A percentile compares a stretch with the other conserved stretches of the same genome.
Conservation (phyloP, 2,113 vertebrate genomes). For the Syngnathoides biaculeatus region DNA sequence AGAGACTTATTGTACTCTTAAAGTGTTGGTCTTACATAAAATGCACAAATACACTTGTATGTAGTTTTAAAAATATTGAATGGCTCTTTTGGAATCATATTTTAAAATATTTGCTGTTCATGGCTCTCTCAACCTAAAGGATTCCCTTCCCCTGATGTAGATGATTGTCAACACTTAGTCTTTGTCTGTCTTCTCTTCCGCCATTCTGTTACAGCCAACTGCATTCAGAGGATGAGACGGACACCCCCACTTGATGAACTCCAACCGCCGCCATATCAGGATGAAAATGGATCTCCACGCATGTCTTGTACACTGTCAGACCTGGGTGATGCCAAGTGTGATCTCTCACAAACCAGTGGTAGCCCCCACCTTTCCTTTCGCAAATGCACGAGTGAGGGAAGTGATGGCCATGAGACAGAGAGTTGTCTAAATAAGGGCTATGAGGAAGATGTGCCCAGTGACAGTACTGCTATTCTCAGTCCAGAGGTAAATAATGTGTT, state of each 20-base stretch:
- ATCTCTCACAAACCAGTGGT: constrained; percentile 85
- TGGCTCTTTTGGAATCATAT: too few relatives aligned
- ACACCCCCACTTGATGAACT: constrained; percentile 93
- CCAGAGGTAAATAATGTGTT: constrained; percentile 80
- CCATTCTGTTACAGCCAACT: constrained; percentile 77
- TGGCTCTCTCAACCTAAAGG: too few relatives aligned
- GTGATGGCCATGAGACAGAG: constrained; percentile 82
- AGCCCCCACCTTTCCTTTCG: constrained; percentile 86
- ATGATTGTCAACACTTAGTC: background rate
- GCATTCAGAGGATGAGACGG: constrained; percentile 95
- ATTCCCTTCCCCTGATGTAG: too few relatives aligned
- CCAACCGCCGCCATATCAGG: constrained; percentile 93
- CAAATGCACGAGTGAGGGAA: constrained; percentile 90
- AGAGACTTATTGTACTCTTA: too few relatives aligned
- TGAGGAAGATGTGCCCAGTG: constrained; percentile 93
- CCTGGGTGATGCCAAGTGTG: constrained; percentile 88
- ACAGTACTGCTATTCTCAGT: constrained; percentile 94
- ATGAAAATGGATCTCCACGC: constrained; percentile 92
- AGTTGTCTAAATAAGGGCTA: constrained; percentile 92
- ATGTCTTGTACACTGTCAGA: constrained; percentile 93
- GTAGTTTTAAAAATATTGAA: too few relatives aligned
- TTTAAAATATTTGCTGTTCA: too few relatives aligned
- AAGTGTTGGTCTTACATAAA: too few relatives aligned
- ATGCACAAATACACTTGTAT: too few relatives aligned
- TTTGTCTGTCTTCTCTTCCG: background rate